A percentile compares a stretch with the other conserved stretches of the same genome.
Evolutionary conservation across 2,797 vertebrate genomes (phyloP).

Genomic region (Lycodopsis pacificus): DNA sequence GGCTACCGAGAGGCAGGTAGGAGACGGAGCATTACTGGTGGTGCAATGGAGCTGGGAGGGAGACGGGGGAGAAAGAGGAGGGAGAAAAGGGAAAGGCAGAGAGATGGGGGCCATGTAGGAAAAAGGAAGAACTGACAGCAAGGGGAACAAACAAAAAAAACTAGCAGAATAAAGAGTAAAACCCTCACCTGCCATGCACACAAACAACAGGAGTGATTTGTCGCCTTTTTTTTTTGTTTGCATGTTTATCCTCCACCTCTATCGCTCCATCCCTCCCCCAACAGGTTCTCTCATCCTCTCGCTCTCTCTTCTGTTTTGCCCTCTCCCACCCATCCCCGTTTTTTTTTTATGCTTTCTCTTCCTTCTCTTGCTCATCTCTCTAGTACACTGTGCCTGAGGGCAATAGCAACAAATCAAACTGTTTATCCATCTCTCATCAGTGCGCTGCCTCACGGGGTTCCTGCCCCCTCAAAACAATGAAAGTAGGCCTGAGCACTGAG

Average conservation of each 20-base stretch:
- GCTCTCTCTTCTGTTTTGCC: constrained; percentile 71
- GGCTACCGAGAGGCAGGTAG: constrained; percentile 74
- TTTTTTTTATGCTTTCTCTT: constrained; percentile 68
- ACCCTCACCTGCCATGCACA: constrained; percentile 46
- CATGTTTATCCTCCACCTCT: constrained; percentile 78
- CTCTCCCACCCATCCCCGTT: constrained; percentile 68
- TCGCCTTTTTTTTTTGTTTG: constrained; percentile 74
- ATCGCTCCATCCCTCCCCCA: constrained; percentile 72
- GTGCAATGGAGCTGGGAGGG: constrained; percentile 54
- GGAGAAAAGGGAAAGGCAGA: constrained; percentile 44
- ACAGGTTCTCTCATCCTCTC: constrained; percentile 78
- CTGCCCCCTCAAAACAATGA: constrained; percentile 85
- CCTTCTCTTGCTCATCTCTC: constrained; percentile 78
- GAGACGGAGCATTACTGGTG: constrained; percentile 60
- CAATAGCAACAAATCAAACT: constrained; percentile 87
- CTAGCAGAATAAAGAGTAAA: constrained; percentile 62
- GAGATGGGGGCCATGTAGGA: constrained; percentile 57
- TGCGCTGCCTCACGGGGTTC: constrained; percentile 76
- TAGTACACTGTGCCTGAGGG: constrained; percentile 89
- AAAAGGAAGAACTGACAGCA: constrained; percentile 66
- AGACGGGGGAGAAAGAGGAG: constrained; percentile 30
- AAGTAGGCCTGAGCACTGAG: constrained; percentile 76
- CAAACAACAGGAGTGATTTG: constrained; percentile 77
- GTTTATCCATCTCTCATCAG: constrained; percentile 87
- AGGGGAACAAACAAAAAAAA: constrained; percentile 61